phyloP scores from a whole-genome alignment of 2,888 invertebrate genomes.

The Dione vanillae region DNA sequence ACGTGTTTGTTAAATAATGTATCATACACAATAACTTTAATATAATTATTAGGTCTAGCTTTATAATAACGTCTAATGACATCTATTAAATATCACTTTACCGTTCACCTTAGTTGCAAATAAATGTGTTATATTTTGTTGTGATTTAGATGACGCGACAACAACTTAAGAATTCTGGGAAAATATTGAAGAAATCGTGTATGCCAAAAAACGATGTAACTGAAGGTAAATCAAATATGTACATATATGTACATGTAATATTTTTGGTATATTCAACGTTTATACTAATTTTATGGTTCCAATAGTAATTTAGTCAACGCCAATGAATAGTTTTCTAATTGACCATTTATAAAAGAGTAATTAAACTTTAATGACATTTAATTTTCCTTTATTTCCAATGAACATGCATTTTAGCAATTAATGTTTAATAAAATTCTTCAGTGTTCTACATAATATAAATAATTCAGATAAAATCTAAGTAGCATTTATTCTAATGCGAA shows the following conservation, averaged over 20 bases:
- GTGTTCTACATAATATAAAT: neutral
- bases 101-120: neutral
- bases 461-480: no score
- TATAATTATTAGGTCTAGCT: neutral
- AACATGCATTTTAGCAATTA: neutral
- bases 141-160: conserved; percentile 76
- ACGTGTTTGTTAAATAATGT: neutral
- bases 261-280: neutral
- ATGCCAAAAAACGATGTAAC: conserved; percentile 85
- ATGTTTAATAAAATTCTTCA: neutral
- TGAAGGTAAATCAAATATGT: conserved; percentile 69
- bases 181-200: conserved; percentile 86
- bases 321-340: neutral
- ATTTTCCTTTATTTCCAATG: no score
- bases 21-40: neutral
- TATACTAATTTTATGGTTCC: neutral
- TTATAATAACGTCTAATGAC: conserved; percentile 8
- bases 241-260: no score
- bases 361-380: conserved; percentile 5
- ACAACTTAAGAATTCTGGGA: conserved; percentile 86
- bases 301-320: neutral
- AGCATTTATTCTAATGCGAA: no score
- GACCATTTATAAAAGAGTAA: conserved; percentile 6
- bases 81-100: neutral
- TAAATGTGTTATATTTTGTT: neutral